phyloP scores from a whole-genome alignment of 1,140 invertebrate genomes.

The Saxidomus purpurata region DNA sequence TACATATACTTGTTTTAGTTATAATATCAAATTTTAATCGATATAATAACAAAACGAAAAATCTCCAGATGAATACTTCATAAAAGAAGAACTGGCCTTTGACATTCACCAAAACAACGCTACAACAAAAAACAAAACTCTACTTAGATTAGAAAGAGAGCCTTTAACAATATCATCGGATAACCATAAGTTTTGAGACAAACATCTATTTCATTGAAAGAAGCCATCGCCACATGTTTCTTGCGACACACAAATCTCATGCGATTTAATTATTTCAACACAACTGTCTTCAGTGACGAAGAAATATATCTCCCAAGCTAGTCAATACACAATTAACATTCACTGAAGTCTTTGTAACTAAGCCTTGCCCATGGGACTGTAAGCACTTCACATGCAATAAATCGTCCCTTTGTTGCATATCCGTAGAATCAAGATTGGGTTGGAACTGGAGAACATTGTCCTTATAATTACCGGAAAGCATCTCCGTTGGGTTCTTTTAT shows the following conservation, averaged over 20 bases:
- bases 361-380: background rate
- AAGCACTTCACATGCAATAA: background rate
- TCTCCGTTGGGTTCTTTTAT: background rate
- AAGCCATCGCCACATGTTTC: constrained; percentile 4
- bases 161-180: background rate
- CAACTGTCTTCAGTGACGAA: background rate
- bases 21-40: background rate
- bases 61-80: background rate
- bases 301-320: background rate
- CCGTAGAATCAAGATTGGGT: background rate
- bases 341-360: background rate
- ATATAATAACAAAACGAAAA: background rate
- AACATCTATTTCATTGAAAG: constrained; percentile 23
- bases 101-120: background rate
- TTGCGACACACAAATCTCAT: background rate
- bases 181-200: constrained; percentile 23
- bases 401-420: background rate
- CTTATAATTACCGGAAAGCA: constrained; percentile 4
- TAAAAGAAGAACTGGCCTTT: background rate
- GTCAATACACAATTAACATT: constrained; percentile 16
- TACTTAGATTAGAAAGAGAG: background rate
- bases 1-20: background rate
- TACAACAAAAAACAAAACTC: constrained; percentile 1
- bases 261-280: constrained; percentile 6
- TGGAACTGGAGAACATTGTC: background rate